Evolutionary conservation across 2,113 vertebrate species (phyloP), one percentile per base, ranked within the genome.

Genomic region (Mustela lutreola): DNA sequence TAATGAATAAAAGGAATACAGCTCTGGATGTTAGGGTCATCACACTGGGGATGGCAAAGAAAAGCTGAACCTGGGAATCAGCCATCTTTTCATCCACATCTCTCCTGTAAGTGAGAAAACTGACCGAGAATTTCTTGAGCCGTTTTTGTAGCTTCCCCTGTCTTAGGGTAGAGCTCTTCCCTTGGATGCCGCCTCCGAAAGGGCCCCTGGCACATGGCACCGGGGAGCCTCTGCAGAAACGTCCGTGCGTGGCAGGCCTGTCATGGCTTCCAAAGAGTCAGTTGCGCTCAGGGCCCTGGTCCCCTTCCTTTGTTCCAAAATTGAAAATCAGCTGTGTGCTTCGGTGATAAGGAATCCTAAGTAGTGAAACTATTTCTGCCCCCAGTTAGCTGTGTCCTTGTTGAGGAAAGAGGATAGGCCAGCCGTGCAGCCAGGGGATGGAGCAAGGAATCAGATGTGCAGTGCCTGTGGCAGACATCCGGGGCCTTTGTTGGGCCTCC

Each of bases 401-500:
- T 1, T 36, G 84, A 36, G 89, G 71, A 36, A 16, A 42, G 80
- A 39, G 21, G 48, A 50, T 11, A 60, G 33, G 42, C n/a, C 14
- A 7, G 2, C 24, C 2, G 0, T 1, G 21, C 42, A 62, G 42
- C 48, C 80, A 19, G 53, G 26, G 71, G 5, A 18, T 26, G 58
- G 56, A 60, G 7, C 56, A 11, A 48, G 62, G 71, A 60, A 21
- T 19, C 2, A 0, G 3, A 36, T 16, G 14, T n/a, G 1, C 42
- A n/a, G 18, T 50, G 78, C 36, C 19, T 45, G 0, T 0, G 6
- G 15, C 21, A 0, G 2, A 9, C 70, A 33, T 28, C 28, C 14
- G 2, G 1, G 1, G n/a, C 16, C 0, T 45, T 22, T 12, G 11
- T 18, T 0, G 8, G 7, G 1, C 53, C 53, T 58, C 53, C 63